Conservation (phyloP, 2,113 vertebrate species). For the Chloropsis cyanopogon region DNA sequence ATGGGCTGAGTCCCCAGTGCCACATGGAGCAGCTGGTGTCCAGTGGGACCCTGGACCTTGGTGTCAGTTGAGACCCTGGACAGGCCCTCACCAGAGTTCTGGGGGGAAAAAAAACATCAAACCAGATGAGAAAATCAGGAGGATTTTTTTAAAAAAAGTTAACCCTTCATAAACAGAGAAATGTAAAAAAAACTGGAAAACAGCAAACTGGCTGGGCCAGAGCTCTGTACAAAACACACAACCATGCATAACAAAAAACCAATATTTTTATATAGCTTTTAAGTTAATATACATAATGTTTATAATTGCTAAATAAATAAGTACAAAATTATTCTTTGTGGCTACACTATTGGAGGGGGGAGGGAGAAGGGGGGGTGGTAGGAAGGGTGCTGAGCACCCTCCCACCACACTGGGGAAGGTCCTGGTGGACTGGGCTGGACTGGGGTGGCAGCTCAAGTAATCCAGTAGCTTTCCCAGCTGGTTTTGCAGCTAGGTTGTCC, state of each 20-base stretch:
- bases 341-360: rapidly evolving
- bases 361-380: neutral
- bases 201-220: constrained; percentile 34
- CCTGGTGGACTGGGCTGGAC: neutral
- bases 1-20: neutral
- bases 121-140: neutral
- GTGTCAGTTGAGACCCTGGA: neutral
- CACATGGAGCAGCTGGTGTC: neutral
- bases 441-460: neutral
- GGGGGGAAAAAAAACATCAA: neutral
- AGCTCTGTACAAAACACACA: neutral
- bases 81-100: neutral
- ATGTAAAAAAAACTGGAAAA: neutral
- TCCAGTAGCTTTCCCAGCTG: neutral
- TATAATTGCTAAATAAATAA: constrained; percentile 47
- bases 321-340: neutral
- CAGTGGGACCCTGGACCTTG: neutral
- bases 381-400: neutral
- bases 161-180: neutral
- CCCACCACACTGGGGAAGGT: neutral
- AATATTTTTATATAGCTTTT: constrained; percentile 44
- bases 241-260: neutral
- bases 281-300: neutral
- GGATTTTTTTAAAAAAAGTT: neutral
- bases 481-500: neutral